Base-by-base conservation (phyloP, 2,888 invertebrate genomes). In the Abscondita cerata region DNA sequence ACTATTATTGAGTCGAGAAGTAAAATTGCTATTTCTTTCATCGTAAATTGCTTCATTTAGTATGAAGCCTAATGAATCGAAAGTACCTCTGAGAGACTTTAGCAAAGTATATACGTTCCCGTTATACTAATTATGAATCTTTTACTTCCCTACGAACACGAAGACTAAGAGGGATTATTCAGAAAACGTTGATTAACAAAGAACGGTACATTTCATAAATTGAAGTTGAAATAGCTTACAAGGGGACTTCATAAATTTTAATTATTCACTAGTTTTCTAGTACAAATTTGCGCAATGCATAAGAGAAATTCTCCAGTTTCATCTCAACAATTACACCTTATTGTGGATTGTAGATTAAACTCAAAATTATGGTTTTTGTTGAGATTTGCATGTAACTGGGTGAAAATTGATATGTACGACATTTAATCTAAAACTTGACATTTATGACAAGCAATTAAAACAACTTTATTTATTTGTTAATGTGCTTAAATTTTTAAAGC, bases 11-110 rank as follows among this genome's bases (percentile, higher is more conserved):
- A 72, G 66, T 69, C 69, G 64, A 69, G 67, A 63, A 69, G 73
- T 69, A 73, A 73, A 74, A 25, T 74, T 72, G 69, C 70, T 66
- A 71, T 70, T 73, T 72, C 73, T 73, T 74, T 73, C 73, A 74
- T 72, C 73, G 70, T 69, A 74, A 74, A 74, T 74, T 74, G 73
- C 74, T 73, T 73, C 73, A 74, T 73, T 74, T 74, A 73, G 72
- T 70, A 67, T 63, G 65, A 52, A 66, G 63, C 62, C 63, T 70
- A 70, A 70, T 70, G 68, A 67, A 69, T 69, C 70, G 69, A 61
- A 68, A 64, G 67, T 63, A 66, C 66, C 67, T 67, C 58, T 48
- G 61, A 66, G 66, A 68, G 68, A 68, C n/a, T 68, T 69, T 69
- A 69, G 65, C 56, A 51, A 57, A 61, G 62, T 57, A 56, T 58